Conservation (phyloP, 1,140 invertebrate species). For the Drosophila virilis region DNA sequence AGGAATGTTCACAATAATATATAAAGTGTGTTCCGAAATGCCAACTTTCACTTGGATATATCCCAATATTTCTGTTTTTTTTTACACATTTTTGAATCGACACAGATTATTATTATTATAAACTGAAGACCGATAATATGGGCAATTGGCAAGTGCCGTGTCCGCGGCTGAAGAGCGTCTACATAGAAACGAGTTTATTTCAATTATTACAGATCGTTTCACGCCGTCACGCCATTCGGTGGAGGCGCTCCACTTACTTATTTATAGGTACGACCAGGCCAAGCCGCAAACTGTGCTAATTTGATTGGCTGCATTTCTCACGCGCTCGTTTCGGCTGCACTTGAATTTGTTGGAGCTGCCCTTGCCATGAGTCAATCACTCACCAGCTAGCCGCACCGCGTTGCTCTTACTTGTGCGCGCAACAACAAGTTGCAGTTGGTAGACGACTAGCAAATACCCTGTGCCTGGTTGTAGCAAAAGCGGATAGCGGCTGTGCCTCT, state of each 20-base stretch:
- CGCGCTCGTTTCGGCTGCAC: constrained; percentile 76
- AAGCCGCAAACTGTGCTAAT: constrained; percentile 29
- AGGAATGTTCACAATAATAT: no score
- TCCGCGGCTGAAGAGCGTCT: background rate
- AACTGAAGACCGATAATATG: constrained; percentile 5
- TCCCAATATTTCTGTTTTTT: background rate
- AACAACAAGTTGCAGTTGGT: background rate
- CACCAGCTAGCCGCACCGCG: constrained; percentile 17
- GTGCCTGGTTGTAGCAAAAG: no score
- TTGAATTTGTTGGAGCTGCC: constrained; percentile 58
- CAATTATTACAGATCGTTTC: constrained; percentile 38
- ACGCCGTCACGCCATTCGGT: constrained; percentile 25
- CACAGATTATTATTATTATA: constrained; percentile 1
- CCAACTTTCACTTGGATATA: background rate
- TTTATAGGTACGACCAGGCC: constrained; percentile 38
- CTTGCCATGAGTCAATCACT: constrained; percentile 76
- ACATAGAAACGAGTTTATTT: background rate
- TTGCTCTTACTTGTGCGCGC: background rate
- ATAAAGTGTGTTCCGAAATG: no score
- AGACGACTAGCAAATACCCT: no score
- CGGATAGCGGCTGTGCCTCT: no score
- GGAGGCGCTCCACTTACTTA: constrained; percentile 46
- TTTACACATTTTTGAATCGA: background rate
- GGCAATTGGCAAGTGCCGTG: background rate
- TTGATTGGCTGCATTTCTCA: constrained; percentile 70